Evolutionary conservation across 2,113 vertebrate genomes (phyloP).

Genomic region (Bubalus kerabau): DNA sequence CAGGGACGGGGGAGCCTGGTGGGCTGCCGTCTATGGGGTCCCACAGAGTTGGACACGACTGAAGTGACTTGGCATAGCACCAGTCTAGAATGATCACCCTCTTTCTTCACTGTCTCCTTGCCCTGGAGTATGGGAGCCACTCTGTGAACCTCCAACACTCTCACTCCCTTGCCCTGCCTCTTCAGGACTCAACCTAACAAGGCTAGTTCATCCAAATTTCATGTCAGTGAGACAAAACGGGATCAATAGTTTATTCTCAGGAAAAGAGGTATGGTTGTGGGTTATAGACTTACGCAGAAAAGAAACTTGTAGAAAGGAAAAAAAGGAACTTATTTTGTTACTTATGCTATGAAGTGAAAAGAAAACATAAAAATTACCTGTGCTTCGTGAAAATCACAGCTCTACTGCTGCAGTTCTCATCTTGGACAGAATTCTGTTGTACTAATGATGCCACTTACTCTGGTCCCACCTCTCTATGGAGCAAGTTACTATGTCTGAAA

Average conservation of each 20-base stretch:
- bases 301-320: neutral
- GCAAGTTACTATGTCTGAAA: neutral
- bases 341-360: neutral
- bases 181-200: neutral
- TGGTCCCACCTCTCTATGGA: neutral
- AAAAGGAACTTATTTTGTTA: neutral
- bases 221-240: neutral
- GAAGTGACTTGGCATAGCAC: too few relatives aligned
- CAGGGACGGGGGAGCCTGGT: too few relatives aligned
- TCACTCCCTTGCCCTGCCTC: neutral
- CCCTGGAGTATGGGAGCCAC: too few relatives aligned
- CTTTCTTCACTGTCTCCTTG: neutral
- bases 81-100: neutral
- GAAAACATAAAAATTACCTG: neutral
- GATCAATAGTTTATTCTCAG: neutral
- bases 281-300: neutral
- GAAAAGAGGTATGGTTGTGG: neutral
- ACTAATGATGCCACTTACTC: neutral
- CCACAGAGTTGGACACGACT: too few relatives aligned
- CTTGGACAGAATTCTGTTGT: neutral
- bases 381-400: neutral
- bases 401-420: neutral
- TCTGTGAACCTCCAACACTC: neutral
- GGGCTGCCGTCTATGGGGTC: too few relatives aligned
- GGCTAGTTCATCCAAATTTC: neutral